Percentiles rank a stretch among this genome's conserved stretches.
phyloP scores from a whole-genome alignment of 2,113 vertebrate species.

The Lagopus leucura region DNA sequence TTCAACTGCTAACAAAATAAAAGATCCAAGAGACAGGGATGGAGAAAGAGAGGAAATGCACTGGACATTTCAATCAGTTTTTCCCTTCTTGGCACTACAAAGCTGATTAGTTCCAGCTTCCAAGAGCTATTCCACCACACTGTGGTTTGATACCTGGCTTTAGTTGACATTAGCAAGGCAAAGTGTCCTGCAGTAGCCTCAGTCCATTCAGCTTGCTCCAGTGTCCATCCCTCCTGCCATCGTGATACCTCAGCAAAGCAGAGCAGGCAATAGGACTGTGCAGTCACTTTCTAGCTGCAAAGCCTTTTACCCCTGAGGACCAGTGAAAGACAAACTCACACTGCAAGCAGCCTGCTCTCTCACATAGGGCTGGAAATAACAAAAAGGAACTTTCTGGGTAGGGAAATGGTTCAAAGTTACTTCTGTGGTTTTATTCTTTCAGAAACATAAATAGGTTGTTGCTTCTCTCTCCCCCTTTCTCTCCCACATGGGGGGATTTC shows the following conservation, averaged over 20 bases:
- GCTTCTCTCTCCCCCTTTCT: neutral
- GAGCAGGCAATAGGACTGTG: accelerated
- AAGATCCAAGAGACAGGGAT: conserved; percentile 30
- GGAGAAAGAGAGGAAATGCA: conserved; percentile 32
- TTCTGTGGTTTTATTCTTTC: neutral
- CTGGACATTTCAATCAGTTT: conserved; percentile 49
- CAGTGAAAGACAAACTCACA: neutral
- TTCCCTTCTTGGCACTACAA: neutral
- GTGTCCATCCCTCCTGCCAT: neutral
- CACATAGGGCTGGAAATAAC: neutral
- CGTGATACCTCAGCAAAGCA: neutral
- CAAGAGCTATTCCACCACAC: neutral
- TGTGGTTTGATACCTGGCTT: conserved; percentile 5
- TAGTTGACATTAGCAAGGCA: neutral
- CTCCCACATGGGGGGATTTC: neutral
- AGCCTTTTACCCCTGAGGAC: neutral
- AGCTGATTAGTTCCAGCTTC: neutral
- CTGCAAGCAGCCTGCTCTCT: neutral
- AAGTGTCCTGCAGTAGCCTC: neutral
- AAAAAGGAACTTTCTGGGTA: neutral
- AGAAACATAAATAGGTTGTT: neutral
- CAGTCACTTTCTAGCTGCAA: neutral
- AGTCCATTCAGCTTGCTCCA: neutral
- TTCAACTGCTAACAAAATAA: conserved; percentile 41
- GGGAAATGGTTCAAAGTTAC: neutral